These are phyloP conservation scores for Drosophila kanekoi DNA, from an alignment of 2,888 invertebrate genomes.

Conservation along the genomic window DNA sequence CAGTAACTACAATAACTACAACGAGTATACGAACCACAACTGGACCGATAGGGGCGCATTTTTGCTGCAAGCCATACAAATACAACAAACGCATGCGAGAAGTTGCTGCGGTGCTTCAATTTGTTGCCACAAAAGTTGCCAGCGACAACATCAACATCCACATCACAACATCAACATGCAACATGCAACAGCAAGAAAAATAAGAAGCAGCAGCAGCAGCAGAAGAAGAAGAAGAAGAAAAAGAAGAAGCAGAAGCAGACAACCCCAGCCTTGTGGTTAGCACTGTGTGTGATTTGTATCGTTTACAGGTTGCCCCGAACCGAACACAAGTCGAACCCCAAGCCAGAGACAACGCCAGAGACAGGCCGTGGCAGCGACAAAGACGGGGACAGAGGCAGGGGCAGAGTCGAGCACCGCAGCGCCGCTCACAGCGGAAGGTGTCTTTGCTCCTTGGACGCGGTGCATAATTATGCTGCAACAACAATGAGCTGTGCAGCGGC, in stretches of 20 bases:
- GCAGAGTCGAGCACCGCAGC: not conserved
- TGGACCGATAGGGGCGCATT: slow-evolving; percentile 72
- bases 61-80: slow-evolving; percentile 80
- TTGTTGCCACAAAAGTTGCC: slow-evolving; percentile 68
- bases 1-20: slow-evolving; percentile 47
- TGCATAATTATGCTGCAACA: slow-evolving; percentile 6
- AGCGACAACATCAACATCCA: slow-evolving; percentile 53
- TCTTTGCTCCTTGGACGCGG: slow-evolving; percentile 5
- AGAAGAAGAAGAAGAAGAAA: too few relatives aligned
- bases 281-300: slow-evolving; percentile 73
- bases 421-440: slow-evolving; percentile 3
- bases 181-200: slow-evolving; percentile 14
- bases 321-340: slow-evolving; percentile 22
- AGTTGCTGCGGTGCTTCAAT: slow-evolving; percentile 75
- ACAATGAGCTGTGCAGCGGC: not conserved
- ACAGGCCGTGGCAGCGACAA: not conserved
- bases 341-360: slow-evolving; percentile 5
- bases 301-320: slow-evolving; percentile 60
- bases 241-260: slow-evolving; percentile 1
- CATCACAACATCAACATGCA: slow-evolving; percentile 39
- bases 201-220: not conserved
- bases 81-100: slow-evolving; percentile 55
- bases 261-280: slow-evolving; percentile 51
- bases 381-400: not conserved
- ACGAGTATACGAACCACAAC: slow-evolving; percentile 27